These are phyloP conservation scores for Rissa tridactyla DNA, from an alignment of 2,113 vertebrate genomes.

Conservation along the genomic window DNA sequence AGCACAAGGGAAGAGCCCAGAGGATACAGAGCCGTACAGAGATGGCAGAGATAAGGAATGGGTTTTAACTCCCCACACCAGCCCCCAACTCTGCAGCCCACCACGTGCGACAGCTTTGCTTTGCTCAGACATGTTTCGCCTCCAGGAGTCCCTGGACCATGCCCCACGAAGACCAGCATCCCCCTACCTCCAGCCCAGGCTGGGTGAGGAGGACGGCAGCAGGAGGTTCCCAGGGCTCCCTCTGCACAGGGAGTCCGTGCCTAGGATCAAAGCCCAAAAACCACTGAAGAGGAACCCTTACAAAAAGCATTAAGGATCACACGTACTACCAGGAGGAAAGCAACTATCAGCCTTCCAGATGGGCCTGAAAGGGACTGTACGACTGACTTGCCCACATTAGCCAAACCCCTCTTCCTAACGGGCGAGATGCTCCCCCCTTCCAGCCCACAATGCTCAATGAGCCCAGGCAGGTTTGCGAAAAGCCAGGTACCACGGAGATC, in stretches of 20 bases:
- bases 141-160: neutral
- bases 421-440: neutral
- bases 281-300: too few relatives aligned
- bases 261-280: neutral
- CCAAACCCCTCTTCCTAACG: neutral
- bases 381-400: neutral
- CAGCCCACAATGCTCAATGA: accelerated
- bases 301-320: neutral
- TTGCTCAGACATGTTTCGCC: accelerated
- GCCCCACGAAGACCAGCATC: neutral
- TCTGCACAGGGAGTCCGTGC: neutral
- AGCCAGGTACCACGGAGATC: accelerated
- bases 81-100: neutral
- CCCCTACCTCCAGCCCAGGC: neutral
- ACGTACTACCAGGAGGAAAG: neutral
- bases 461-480: neutral
- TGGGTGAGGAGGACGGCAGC: neutral
- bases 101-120: accelerated
- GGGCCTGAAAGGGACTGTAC: neutral
- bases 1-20: neutral
- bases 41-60: neutral
- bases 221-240: neutral
- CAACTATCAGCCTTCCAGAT: neutral
- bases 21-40: neutral
- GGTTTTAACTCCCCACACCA: neutral